Evolutionary conservation across 2,113 vertebrate species (phyloP), one percentile per base, ranked within the genome.

Genomic region (Cryptomyrus ogoouensis): DNA sequence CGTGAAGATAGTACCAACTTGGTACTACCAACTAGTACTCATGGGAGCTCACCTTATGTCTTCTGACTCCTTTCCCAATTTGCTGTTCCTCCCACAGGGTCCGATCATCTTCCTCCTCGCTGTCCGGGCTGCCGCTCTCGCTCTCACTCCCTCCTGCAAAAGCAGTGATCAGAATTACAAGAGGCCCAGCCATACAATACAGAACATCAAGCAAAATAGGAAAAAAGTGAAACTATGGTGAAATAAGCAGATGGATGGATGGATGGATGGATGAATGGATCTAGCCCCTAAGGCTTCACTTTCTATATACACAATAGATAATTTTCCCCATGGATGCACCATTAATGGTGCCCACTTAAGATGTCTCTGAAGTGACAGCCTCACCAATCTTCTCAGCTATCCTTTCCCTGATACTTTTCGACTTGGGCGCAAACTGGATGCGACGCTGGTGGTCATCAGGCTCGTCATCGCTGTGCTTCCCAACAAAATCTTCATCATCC

Each of bases 41-140:
- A 56, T 21, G 9, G 12, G 3, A 42, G 83, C 92, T 91, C 39
- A 98, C 97, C 94, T 97, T 94, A 50, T 90, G 91, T 86, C 96
- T 93, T 94, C 96, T 98, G 87, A 98, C 90, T 13, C 96, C 97
- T 95, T 98, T 99, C 85, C 91, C 95, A 93, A 99, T 97, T 92
- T 99, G 98, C 83, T 97, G 97, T 62, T 97, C 95, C 93, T 98
- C 98, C 98, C 98, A 99, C 66, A 95, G 94, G 44, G 95, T 94
- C 88, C 96, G 94, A 88, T 98, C 97, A 66, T 97, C 96, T 44
- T 88, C 94, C 88, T 97, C 97, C 2, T 94, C 91, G 88, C 93
- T 94, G 53, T 94, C 93, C 47, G 95, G 96, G 92, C 90, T 92
- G 58, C 92, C 95, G 87, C 90, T 93, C 88, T 93, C 94, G 91